These are phyloP conservation scores for Parauchenoglanis punctatus DNA, from an alignment of 2,797 vertebrate genomes.

Conservation along the genomic window DNA sequence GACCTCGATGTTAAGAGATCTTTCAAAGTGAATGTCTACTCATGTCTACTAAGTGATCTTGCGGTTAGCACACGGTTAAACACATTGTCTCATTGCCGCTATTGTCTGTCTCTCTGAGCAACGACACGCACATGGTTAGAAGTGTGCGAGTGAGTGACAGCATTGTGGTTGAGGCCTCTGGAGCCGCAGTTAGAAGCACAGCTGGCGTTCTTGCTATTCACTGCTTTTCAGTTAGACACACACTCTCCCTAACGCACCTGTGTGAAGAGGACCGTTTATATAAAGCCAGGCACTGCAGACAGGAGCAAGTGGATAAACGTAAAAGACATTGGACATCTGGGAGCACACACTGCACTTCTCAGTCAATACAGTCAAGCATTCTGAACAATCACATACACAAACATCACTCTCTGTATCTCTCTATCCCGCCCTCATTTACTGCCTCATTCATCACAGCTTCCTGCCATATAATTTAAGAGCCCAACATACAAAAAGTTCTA, in stretches of 20 bases:
- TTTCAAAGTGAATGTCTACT: not conserved
- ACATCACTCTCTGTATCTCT: not conserved
- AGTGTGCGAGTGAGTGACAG: conserved; percentile 37
- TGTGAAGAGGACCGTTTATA: conserved; percentile 29
- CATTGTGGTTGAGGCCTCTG: conserved; percentile 35
- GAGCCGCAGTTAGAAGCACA: conserved; percentile 47
- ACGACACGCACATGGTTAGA: conserved; percentile 22
- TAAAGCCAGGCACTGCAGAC: conserved; percentile 15
- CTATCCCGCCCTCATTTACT: not conserved
- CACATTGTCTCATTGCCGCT: conserved; percentile 12
- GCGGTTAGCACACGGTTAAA: conserved; percentile 16
- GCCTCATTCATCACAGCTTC: not conserved
- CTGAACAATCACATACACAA: not conserved
- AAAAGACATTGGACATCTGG: conserved; percentile 31
- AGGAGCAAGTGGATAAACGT: conserved; percentile 13
- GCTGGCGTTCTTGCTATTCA: conserved; percentile 41
- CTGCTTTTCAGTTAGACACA: conserved; percentile 46
- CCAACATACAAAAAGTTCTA: not conserved
- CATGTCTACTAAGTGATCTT: not conserved
- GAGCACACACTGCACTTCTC: not conserved
- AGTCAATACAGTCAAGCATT: not conserved
- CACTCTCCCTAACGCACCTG: conserved; percentile 35
- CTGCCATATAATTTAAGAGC: conserved; percentile 11
- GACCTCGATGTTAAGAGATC: conserved; percentile 3
- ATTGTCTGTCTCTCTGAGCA: conserved; percentile 36